These are phyloP conservation scores for Salvator merianae DNA, from an alignment of 2,113 vertebrate species.

Conservation along the genomic window DNA sequence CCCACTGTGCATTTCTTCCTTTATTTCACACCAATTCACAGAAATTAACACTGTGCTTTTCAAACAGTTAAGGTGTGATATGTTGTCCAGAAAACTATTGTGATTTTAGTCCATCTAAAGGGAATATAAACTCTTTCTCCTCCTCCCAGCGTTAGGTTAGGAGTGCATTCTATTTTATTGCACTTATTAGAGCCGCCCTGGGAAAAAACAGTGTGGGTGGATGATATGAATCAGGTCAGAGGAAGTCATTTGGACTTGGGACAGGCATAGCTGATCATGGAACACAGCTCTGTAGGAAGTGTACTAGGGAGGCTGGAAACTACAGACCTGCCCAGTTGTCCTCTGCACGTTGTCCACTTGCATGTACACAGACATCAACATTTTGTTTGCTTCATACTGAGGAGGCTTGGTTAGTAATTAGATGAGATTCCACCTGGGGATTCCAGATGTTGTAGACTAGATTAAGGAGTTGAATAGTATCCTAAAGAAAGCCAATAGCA, in stretches of 20 bases:
- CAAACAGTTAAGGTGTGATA: conserved; percentile 4
- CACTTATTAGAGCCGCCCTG: neutral
- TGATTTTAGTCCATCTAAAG: conserved; percentile 16
- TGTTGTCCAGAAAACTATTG: conserved; percentile 20
- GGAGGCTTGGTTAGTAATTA: no score
- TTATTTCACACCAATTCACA: conserved; percentile 12
- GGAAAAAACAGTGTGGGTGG: neutral
- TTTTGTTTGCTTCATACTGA: no score
- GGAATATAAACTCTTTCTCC: neutral
- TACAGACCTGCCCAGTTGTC: no score
- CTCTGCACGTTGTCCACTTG: neutral
- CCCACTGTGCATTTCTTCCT: no score
- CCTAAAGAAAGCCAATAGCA: no score
- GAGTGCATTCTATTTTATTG: neutral
- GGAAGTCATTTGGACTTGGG: no score
- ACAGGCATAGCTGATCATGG: no score
- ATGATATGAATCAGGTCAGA: neutral
- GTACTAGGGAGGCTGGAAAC: neutral
- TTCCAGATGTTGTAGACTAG: no score
- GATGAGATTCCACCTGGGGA: no score
- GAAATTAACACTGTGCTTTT: neutral
- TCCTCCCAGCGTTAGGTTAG: neutral
- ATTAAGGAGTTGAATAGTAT: no score
- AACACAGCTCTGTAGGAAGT: neutral
- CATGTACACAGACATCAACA: neutral